These are phyloP conservation scores for Nebria brevicollis DNA, from an alignment of 2,888 invertebrate species.

Conservation along the genomic window DNA sequence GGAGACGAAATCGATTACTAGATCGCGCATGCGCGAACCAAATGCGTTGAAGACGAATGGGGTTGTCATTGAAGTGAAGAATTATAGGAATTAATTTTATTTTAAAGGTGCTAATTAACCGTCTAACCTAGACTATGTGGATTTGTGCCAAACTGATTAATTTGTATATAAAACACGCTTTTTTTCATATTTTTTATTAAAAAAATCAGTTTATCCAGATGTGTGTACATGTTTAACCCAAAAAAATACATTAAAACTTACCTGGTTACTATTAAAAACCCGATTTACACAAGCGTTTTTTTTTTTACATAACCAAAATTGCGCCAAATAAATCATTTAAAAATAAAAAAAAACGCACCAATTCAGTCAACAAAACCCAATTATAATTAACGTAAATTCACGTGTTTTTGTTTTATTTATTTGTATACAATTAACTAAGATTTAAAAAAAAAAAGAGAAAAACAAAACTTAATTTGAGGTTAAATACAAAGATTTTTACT, in stretches of 20 bases:
- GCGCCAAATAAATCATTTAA: too few relatives aligned
- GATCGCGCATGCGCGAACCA: constrained; percentile 69
- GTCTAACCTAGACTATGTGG: neutral
- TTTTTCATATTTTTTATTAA: neutral
- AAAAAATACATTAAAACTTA: neutral
- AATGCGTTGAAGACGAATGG: constrained; percentile 59
- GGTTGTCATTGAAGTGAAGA: constrained; percentile 71
- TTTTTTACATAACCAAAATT: too few relatives aligned
- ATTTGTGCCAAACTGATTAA: constrained; percentile 19
- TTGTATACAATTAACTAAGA: neutral
- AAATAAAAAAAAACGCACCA: too few relatives aligned
- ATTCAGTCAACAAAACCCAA: too few relatives aligned
- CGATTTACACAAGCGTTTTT: too few relatives aligned
- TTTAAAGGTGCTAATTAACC: neutral
- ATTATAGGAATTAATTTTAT: constrained; percentile 55
- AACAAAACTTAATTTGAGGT: neutral
- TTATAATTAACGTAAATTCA: neutral
- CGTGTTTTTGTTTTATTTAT: neutral
- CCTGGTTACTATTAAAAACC: neutral
- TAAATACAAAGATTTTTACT: neutral
- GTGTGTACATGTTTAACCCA: neutral
- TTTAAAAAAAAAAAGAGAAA: neutral
- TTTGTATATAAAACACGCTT: neutral
- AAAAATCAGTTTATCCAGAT: neutral
- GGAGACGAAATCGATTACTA: constrained; percentile 76